A percentile compares a stretch with the other conserved stretches of the same genome.
phyloP scores from a whole-genome alignment of 2,888 invertebrate genomes.

The Leucozona laternaria region DNA sequence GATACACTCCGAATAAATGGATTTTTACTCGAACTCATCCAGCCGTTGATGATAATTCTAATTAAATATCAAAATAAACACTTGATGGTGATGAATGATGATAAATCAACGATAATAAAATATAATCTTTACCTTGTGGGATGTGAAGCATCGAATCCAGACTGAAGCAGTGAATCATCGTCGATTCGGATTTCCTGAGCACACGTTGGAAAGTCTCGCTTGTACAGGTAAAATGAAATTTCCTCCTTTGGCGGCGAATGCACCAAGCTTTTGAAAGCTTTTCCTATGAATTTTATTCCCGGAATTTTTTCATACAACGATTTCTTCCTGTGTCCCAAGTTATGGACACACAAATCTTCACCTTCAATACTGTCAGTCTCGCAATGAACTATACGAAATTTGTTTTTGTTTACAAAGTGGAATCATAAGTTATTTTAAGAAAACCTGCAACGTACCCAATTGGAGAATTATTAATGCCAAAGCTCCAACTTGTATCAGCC shows the following conservation, averaged over 20 bases:
- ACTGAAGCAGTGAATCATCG: conserved; percentile 75
- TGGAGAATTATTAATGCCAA: conserved; percentile 26
- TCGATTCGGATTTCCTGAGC: conserved; percentile 79
- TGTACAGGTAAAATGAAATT: conserved; percentile 81
- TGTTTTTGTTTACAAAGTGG: not conserved
- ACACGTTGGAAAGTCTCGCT: conserved; percentile 80
- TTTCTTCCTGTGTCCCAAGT: not conserved
- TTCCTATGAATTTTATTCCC: conserved; percentile 16
- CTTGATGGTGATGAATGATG: too few species aligned
- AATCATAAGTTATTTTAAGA: conserved; percentile 7
- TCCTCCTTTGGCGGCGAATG: conserved; percentile 76
- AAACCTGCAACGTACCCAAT: conserved; percentile 20
- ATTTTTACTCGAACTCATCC: conserved; percentile 82
- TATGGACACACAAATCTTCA: conserved; percentile 3
- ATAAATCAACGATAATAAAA: not conserved
- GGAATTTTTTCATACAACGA: conserved; percentile 17
- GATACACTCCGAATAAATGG: conserved; percentile 81
- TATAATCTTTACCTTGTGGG: conserved; percentile 39
- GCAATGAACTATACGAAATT: conserved; percentile 1
- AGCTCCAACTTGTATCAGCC: conserved; percentile 34
- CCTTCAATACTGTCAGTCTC: conserved; percentile 1
- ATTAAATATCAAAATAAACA: not conserved
- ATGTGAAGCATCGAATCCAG: conserved; percentile 20
- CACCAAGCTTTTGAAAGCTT: conserved; percentile 6
- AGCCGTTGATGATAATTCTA: conserved; percentile 82